Base-by-base conservation (phyloP, 2,797 vertebrate genomes). In the Delichon dasypus region DNA sequence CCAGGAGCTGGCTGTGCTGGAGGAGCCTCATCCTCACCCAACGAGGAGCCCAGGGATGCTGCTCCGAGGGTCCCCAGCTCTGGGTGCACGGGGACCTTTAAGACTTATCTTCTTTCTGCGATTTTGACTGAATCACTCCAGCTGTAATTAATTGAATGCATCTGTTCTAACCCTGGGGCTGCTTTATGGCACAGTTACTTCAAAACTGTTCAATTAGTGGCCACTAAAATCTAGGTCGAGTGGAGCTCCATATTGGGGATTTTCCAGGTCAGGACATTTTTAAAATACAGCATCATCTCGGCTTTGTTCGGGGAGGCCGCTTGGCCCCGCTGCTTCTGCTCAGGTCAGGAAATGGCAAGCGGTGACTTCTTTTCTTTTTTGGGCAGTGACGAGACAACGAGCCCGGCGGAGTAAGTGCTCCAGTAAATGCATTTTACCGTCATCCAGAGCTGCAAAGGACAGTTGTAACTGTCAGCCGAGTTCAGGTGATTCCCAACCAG, bases 181-280 rank as follows among this genome's bases (percentile, higher is more conserved):
- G 94, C 97, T 97, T 97, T 97, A 97, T 98, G 98, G 98, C 98
- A 98, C 98, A 98, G 98, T 99, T 99, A 98, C 98, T 98, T 98
- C 98, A 98, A 98, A 99, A 98, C 97, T 98, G 98, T 98, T 98
- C 98, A 98, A 98, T 99, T 99, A 99, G 98, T 98, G 98, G 98
- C 98, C 98, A 97, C 97, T 98, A 98, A 97, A 98, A 98, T 98
- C 98, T 98, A 98, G 98, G 98, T 98, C 97, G 97, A 98, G 97
- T 86, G 81, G 94, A 95, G 90, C 92, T 98, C 97, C 98, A 85
- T 93, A 57, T 97, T 91, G 97, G 97, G 96, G 94, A 96, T 97
- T 98, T 98, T 98, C 97, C 97, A 97, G 97, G 97, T 97, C 98
- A 98, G 66, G 65, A 97, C 96, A 67, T 94, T 96, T 96, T 89